phyloP scores from a whole-genome alignment of 2,113 vertebrate species.

The Tragelaphus imberbis region DNA sequence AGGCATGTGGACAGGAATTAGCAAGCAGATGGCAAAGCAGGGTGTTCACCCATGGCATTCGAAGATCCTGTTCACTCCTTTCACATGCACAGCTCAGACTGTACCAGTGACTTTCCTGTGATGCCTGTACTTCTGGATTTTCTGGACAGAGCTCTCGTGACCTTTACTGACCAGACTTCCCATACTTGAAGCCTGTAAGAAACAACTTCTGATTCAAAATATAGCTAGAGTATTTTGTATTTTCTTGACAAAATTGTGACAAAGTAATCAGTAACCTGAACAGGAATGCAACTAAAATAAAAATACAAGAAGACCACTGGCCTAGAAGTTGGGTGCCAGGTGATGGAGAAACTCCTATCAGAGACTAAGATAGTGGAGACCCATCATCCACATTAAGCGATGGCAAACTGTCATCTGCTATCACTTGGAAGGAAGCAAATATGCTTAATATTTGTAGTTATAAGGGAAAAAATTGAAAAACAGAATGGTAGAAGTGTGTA shows the following conservation, averaged over 20 bases:
- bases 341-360: background rate
- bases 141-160: background rate
- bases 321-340: background rate
- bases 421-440: background rate
- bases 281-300: background rate
- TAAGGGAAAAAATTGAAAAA: background rate
- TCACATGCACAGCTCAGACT: background rate
- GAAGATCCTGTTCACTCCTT: background rate
- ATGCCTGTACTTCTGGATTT: background rate
- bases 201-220: background rate
- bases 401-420: background rate
- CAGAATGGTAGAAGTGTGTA: background rate
- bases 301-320: background rate
- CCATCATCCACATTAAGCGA: background rate
- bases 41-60: background rate
- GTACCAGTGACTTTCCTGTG: background rate
- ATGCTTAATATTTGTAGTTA: background rate
- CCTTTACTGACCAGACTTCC: background rate
- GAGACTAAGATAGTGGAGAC: background rate
- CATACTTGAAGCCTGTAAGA: background rate
- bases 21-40: background rate
- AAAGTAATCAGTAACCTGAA: background rate
- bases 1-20: background rate
- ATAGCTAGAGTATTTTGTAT: background rate
- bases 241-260: background rate